Conservation (phyloP, 2,113 vertebrate genomes). For the Myrmecophaga tridactyla region DNA sequence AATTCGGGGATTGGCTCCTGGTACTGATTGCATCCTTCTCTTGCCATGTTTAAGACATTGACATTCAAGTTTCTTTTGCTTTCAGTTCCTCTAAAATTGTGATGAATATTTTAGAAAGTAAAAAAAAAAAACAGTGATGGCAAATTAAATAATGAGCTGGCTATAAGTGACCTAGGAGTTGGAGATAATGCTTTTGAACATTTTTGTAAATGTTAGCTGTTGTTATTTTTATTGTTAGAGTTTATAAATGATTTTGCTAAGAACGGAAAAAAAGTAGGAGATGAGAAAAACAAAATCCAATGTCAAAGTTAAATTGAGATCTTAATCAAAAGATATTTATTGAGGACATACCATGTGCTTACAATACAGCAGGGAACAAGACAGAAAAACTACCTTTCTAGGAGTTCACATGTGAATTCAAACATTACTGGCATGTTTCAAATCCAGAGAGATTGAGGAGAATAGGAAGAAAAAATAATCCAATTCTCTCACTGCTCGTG, state of each 20-base stretch:
- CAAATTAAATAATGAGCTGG: not conserved
- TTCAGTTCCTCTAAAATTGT: not conserved
- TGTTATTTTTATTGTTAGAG: not conserved
- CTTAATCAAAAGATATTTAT: not conserved
- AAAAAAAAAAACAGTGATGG: not conserved
- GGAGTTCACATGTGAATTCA: not conserved
- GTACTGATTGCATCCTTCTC: not conserved
- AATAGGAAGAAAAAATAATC: not conserved
- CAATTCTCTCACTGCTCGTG: not conserved
- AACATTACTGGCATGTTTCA: not conserved
- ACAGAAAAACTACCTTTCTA: not conserved
- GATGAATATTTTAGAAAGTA: constrained; percentile 12
- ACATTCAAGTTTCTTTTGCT: not conserved
- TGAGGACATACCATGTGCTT: not conserved
- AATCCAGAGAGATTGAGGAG: not conserved
- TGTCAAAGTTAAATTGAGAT: not conserved
- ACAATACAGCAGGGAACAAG: not conserved
- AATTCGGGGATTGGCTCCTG: not conserved
- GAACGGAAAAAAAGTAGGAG: not conserved
- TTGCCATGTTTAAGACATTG: not conserved
- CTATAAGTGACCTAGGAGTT: not conserved
- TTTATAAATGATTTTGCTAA: not conserved
- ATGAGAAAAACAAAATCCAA: not conserved
- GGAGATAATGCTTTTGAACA: not conserved
- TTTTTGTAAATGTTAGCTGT: not conserved